These are phyloP conservation scores for Nilaparvata lugens DNA, from an alignment of 1,140 invertebrate genomes.

Conservation along the genomic window DNA sequence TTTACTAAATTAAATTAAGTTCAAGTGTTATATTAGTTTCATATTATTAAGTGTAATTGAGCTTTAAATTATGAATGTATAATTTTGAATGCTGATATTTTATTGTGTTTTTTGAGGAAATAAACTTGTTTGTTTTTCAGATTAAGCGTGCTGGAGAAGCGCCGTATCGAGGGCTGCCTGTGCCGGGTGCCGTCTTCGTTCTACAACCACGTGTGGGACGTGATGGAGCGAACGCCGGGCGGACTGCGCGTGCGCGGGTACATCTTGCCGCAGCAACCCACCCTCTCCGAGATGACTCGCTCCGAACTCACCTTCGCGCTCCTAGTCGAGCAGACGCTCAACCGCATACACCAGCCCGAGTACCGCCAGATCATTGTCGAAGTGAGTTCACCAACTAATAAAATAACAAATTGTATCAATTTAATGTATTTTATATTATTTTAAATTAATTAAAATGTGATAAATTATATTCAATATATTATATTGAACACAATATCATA, in stretches of 20 bases:
- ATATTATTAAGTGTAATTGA: too few relatives aligned
- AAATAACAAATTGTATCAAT: too few relatives aligned
- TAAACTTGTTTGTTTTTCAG: conserved; percentile 34
- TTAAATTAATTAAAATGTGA: background rate
- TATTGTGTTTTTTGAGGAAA: background rate
- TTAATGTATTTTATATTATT: background rate
- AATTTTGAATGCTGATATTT: background rate
- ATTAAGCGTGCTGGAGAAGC: conserved; percentile 60
- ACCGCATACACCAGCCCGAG: conserved; percentile 76
- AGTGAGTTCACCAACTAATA: conserved; percentile 40
- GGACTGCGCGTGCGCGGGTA: conserved; percentile 82
- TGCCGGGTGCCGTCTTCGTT: conserved; percentile 91
- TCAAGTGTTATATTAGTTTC: too few relatives aligned
- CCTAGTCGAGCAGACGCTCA: conserved; percentile 86
- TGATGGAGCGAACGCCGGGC: conserved; percentile 73
- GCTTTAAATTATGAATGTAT: background rate
- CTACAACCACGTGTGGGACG: conserved; percentile 94
- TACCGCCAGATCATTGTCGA: conserved; percentile 92
- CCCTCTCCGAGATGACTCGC: conserved; percentile 89
- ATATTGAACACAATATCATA: too few relatives aligned
- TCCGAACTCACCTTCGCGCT: conserved; percentile 96
- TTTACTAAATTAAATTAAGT: too few relatives aligned
- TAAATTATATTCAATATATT: too few relatives aligned
- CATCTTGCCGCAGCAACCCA: conserved; percentile 81
- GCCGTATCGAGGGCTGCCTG: conserved; percentile 90